Evolutionary conservation across 2,797 vertebrate species (phyloP), one percentile per base, ranked within the genome.

Genomic region (Fratercula arctica): DNA sequence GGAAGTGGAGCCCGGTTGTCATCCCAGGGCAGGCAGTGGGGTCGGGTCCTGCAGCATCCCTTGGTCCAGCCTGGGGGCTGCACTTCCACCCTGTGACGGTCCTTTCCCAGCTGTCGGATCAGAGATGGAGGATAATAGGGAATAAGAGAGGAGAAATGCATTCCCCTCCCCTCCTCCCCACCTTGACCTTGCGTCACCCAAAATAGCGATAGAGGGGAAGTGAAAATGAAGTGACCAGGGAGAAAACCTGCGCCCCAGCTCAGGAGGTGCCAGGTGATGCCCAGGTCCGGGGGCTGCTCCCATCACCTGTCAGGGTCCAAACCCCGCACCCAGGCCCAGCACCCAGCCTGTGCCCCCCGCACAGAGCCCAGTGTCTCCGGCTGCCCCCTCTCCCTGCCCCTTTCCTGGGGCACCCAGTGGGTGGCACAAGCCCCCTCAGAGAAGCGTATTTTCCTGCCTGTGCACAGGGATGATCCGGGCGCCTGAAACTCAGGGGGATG

Each of bases 281-380:
- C 53, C 89, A 39, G 37, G 16, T 10, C 25, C 0, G 0, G 35
- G 18, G 24, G 35, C 33, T 83, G 63, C 63, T 87, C n/a, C 78
- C 3, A 1, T 73, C 72, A 57, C 56, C 43, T 3, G 2, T 24
- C 13, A 24, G 21, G 66, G 33, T 6, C 33, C 68, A 46, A 80
- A 25, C 20, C 35, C 68, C 1, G 0, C 0, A 1, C 45, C 43
- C 1, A 0, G 25, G 29, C 64, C 33, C 15, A 39, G 81, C 12
- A 12, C 46, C 21, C 70, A 74, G 35, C 61, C 54, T 4, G 0
- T 56, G 33, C 3, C 15, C 39, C 37, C 45, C 23, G 39, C 25
- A 3, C 37, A 39, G 61, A 37, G 2, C 51, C 13, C 17, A 3
- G 26, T 23, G 43, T 33, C 66, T 37, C 60, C 5, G 2, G 28